Conservation (phyloP, 2,797 vertebrate species). For the Chrysolophus pictus region DNA sequence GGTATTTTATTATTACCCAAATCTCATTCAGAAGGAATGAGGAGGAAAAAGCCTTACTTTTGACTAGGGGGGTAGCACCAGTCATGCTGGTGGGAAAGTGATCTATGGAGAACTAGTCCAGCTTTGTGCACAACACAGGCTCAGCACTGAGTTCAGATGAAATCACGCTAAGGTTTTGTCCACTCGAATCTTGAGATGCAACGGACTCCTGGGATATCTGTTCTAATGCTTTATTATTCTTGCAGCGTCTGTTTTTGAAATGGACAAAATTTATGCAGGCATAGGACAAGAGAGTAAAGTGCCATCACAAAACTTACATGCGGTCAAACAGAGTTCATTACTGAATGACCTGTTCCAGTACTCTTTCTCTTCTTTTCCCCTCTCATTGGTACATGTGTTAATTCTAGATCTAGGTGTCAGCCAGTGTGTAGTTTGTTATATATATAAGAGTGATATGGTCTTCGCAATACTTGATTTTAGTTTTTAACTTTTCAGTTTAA, state of each 20-base stretch:
- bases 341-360: background rate
- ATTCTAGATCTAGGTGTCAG: background rate
- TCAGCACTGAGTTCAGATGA: background rate
- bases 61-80: background rate
- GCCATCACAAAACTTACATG: background rate
- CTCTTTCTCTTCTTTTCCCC: background rate
- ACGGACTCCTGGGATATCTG: background rate
- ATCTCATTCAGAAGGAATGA: background rate
- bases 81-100: background rate
- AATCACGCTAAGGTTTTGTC: background rate
- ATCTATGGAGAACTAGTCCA: background rate
- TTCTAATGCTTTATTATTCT: background rate
- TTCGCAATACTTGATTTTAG: background rate
- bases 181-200: background rate
- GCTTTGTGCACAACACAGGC: background rate
- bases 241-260: background rate
- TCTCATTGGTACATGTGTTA: background rate
- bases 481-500: background rate
- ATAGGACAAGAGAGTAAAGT: background rate
- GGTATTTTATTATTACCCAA: background rate
- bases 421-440: background rate
- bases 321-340: background rate
- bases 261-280: background rate
- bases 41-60: fast-evolving
- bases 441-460: background rate